Conservation (phyloP, 92 coral and sea anemone species). For the Pocillopora grandis region DNA sequence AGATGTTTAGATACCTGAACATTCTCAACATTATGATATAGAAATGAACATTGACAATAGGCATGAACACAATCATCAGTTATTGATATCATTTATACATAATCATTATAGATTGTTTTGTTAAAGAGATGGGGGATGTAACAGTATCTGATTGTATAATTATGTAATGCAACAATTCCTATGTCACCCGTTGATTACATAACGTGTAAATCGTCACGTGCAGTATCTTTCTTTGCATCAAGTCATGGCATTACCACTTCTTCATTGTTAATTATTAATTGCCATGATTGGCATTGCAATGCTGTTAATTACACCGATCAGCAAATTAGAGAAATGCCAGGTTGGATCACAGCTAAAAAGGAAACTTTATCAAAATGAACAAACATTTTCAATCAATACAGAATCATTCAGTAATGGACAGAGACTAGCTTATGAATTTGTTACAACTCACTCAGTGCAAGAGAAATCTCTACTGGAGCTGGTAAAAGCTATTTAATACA, state of each 20-base stretch:
- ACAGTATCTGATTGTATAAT: too few relatives aligned
- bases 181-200: too few relatives aligned
- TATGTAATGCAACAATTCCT: too few relatives aligned
- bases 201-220: slow-evolving; percentile 8
- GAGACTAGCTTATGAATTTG: slow-evolving; percentile 61
- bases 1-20: too few relatives aligned
- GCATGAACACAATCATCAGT: too few relatives aligned
- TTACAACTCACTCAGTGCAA: slow-evolving; percentile 37
- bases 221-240: slow-evolving; percentile 15
- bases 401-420: slow-evolving; percentile 46
- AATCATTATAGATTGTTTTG: too few relatives aligned
- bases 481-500: slow-evolving; percentile 47
- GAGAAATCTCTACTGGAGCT: slow-evolving; percentile 43
- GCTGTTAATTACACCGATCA: slow-evolving; percentile 47
- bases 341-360: slow-evolving; percentile 51
- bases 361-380: slow-evolving; percentile 7
- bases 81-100: too few relatives aligned
- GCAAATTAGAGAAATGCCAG: slow-evolving; percentile 63
- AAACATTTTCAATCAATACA: slow-evolving; percentile 36
- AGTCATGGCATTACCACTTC: slow-evolving; percentile 21
- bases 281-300: slow-evolving; percentile 56
- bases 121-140: too few relatives aligned
- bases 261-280: slow-evolving; percentile 20
- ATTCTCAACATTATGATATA: too few relatives aligned
- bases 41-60: too few relatives aligned